These are phyloP conservation scores for Aphidius ervi DNA, from an alignment of 1,140 invertebrate species.

Conservation along the genomic window DNA sequence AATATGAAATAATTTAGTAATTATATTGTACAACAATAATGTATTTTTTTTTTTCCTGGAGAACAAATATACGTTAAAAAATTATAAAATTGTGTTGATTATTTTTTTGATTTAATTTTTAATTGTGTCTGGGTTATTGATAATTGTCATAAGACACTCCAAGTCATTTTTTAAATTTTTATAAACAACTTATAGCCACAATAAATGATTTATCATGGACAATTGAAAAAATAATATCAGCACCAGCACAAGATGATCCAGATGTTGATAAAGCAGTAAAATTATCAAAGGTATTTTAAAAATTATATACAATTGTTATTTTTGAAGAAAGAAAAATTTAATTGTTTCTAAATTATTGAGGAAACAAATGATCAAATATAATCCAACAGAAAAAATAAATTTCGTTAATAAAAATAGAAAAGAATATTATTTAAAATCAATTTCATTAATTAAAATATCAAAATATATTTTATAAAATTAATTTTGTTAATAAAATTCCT, in stretches of 20 bases:
- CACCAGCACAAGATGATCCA: conserved; percentile 81
- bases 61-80: conserved; percentile 26
- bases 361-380: too few relatives aligned
- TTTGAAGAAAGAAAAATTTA: conserved; percentile 26
- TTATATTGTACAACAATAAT: conserved; percentile 25
- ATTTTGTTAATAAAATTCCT: too few relatives aligned
- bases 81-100: neutral
- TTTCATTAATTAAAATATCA: too few relatives aligned
- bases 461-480: too few relatives aligned
- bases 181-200: conserved; percentile 69
- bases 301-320: conserved; percentile 43
- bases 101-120: too few relatives aligned
- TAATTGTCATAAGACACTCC: too few relatives aligned
- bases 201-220: conserved; percentile 66
- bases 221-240: conserved; percentile 71
- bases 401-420: too few relatives aligned
- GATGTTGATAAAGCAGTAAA: conserved; percentile 75
- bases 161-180: conserved; percentile 15
- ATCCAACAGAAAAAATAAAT: too few relatives aligned
- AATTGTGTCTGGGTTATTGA: neutral
- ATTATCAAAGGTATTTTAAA: conserved; percentile 62
- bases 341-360: conserved; percentile 1
- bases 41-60: conserved; percentile 25
- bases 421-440: too few relatives aligned
- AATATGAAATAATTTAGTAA: conserved; percentile 22